A percentile compares a stretch with the other conserved stretches of the same genome.
These are phyloP conservation scores for Diphyllodes magnificus DNA, from an alignment of 2,113 vertebrate species.

Conservation along the genomic window DNA sequence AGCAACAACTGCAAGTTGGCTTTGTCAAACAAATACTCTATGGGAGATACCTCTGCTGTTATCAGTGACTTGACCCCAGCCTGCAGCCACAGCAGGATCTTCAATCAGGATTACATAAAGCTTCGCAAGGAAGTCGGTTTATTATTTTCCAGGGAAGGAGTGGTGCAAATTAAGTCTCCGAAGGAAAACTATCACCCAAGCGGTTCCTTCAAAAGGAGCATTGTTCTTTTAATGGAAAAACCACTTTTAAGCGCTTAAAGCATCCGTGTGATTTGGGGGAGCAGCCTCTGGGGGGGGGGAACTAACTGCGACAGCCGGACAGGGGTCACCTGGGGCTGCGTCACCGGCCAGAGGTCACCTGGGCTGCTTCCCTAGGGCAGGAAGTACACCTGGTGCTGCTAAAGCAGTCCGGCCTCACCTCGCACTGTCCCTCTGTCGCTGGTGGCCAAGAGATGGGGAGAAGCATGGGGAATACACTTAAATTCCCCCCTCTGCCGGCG, in stretches of 20 bases:
- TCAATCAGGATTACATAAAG: not conserved
- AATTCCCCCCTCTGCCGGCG: accelerated
- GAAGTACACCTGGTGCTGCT: not conserved
- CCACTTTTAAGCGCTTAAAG: not conserved
- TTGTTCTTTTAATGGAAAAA: not conserved
- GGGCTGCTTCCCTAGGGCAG: not conserved
- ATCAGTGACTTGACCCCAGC: accelerated
- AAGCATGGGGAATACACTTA: not conserved
- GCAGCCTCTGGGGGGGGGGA: not conserved
- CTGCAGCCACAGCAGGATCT: not conserved
- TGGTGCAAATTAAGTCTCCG: not conserved
- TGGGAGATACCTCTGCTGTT: not conserved
- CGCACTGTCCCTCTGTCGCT: accelerated
- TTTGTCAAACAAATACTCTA: not conserved
- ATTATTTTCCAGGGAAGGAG: not conserved
- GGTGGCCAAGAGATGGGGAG: not conserved
- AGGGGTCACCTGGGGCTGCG: not conserved
- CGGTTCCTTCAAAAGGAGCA: not conserved
- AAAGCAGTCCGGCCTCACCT: accelerated
- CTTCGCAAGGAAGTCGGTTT: not conserved
- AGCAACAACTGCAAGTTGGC: not conserved
- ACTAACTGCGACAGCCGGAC: not conserved
- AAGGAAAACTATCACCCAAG: not conserved
- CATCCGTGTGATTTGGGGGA: not conserved
- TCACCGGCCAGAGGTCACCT: not conserved